Percentiles rank a stretch among this genome's conserved stretches.
Evolutionary conservation across 2,797 vertebrate species (phyloP).

Genomic region (Helarctos malayanus): DNA sequence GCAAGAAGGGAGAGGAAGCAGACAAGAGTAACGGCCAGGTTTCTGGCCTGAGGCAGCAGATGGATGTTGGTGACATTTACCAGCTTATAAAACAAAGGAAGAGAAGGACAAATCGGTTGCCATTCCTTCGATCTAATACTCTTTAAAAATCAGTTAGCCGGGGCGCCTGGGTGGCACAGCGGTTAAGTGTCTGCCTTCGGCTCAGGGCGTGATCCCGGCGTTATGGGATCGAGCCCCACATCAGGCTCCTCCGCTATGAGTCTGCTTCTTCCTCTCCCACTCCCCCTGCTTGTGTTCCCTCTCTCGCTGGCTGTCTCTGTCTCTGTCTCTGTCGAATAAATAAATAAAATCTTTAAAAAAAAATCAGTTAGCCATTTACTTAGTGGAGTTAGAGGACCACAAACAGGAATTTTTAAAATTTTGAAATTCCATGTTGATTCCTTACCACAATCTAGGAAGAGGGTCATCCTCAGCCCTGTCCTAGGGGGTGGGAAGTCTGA

Average conservation of each 20-base stretch:
- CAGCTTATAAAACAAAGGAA: neutral
- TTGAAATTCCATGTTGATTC: neutral
- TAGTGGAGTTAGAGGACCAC: neutral
- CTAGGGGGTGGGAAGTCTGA: neutral
- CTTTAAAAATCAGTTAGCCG: neutral
- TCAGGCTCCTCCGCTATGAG: too few relatives aligned
- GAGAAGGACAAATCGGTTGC: neutral
- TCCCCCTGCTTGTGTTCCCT: too few relatives aligned
- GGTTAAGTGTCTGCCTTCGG: too few relatives aligned
- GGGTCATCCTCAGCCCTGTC: neutral
- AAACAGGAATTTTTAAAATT: neutral
- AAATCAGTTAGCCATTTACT: neutral
- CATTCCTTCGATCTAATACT: neutral
- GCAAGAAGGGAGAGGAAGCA: neutral
- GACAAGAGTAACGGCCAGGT: neutral
- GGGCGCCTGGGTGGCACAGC: too few relatives aligned
- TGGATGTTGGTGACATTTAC: neutral
- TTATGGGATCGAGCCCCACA: too few relatives aligned
- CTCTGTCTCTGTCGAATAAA: too few relatives aligned
- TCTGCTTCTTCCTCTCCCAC: too few relatives aligned
- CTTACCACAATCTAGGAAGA: neutral
- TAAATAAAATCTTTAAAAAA: neutral
- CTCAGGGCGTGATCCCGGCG: too few relatives aligned
- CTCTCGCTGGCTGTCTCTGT: too few relatives aligned
- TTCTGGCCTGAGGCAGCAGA: neutral